phyloP scores from a whole-genome alignment of 2,797 vertebrate genomes.

The Fratercula arctica region DNA sequence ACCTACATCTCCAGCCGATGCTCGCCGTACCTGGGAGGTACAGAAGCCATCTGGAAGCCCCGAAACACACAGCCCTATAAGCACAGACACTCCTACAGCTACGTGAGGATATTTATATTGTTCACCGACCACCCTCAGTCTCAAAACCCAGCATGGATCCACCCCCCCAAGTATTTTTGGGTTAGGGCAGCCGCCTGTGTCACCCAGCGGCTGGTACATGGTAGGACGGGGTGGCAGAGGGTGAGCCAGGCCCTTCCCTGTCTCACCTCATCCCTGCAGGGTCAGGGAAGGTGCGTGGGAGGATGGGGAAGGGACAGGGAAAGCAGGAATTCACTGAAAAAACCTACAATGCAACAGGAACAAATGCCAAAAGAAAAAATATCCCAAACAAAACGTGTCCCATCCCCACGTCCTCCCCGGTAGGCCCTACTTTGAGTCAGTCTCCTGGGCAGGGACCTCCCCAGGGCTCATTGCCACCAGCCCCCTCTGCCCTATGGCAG shows the following conservation, averaged over 20 bases:
- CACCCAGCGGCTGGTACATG: neutral
- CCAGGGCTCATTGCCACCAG: neutral
- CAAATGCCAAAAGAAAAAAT: neutral
- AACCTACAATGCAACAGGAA: neutral
- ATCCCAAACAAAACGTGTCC: neutral
- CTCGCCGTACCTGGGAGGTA: neutral
- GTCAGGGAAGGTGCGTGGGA: neutral
- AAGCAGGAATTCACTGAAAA: neutral
- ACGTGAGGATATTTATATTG: neutral
- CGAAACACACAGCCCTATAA: neutral
- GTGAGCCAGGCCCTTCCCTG: neutral
- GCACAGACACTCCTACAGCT: constrained; percentile 26
- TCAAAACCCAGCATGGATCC: neutral
- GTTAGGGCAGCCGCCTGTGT: neutral
- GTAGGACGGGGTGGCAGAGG: neutral
- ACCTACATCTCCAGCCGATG: neutral
- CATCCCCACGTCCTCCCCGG: rapidly evolving
- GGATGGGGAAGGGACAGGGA: neutral
- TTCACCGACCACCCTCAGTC: neutral
- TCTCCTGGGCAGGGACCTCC: neutral
- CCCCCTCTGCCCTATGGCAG: neutral
- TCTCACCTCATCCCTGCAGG: neutral
- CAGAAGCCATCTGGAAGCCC: neutral
- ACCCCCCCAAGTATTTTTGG: neutral
- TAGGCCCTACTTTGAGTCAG: neutral